A percentile compares a stretch with the other conserved stretches of the same genome.
Conservation (phyloP, 2,888 invertebrate species). For the Limulus polyphemus region DNA sequence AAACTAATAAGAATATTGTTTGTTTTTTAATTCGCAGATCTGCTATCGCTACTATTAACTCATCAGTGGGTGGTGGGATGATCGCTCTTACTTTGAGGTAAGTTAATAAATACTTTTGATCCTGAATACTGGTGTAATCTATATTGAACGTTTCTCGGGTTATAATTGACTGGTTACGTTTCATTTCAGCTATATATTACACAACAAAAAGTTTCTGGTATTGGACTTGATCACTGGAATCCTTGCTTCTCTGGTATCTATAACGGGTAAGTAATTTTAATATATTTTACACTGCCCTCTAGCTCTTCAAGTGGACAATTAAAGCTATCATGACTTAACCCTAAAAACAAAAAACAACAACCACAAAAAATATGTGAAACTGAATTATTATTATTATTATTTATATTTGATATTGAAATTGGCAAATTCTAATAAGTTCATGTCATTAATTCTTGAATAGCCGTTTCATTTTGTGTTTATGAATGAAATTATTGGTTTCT, state of each 20-base stretch:
- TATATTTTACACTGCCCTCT: not conserved
- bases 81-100: slow-evolving; percentile 42
- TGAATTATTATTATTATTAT: too few species aligned
- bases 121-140: not conserved
- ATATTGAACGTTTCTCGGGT: not conserved
- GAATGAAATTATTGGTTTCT: too few species aligned
- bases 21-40: slow-evolving; percentile 42
- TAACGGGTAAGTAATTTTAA: slow-evolving; percentile 50
- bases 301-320: too few species aligned
- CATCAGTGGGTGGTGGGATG: slow-evolving; percentile 77
- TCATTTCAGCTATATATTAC: slow-evolving; percentile 17
- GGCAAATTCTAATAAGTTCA: too few species aligned
- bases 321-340: too few species aligned
- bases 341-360: too few species aligned
- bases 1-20: not conserved
- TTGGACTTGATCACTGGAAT: slow-evolving; percentile 80
- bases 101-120: slow-evolving; percentile 1
- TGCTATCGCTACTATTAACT: slow-evolving; percentile 80
- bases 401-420: too few species aligned
- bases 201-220: slow-evolving; percentile 54
- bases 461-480: too few species aligned
- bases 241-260: slow-evolving; percentile 69
- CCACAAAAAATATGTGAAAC: too few species aligned
- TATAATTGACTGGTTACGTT: not conserved
- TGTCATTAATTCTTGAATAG: too few species aligned